Conservation (phyloP, 2,888 invertebrate species). For the Vannuccia rotundouncinata region DNA sequence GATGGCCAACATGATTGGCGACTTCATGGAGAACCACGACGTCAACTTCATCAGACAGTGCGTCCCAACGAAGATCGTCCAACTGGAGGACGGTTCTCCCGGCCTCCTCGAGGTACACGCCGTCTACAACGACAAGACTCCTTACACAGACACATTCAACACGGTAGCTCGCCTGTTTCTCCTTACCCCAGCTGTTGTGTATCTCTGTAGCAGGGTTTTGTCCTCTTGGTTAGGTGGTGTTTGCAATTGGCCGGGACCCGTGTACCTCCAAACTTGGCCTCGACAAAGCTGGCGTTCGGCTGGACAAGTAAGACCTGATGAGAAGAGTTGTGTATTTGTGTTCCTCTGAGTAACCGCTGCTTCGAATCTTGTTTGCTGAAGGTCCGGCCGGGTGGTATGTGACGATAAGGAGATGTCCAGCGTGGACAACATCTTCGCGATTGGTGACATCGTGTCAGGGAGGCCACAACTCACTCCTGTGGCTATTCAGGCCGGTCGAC, state of each 20-base stretch:
- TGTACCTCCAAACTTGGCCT: slow-evolving; percentile 61
- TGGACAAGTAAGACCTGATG: slow-evolving; percentile 54
- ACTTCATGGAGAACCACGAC: slow-evolving; percentile 59
- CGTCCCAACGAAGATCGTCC: slow-evolving; percentile 51
- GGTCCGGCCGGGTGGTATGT: not conserved
- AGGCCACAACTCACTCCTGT: slow-evolving; percentile 85
- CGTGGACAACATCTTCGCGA: slow-evolving; percentile 78
- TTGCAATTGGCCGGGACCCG: slow-evolving; percentile 62
- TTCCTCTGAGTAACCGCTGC: too few species aligned
- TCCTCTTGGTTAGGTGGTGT: slow-evolving; percentile 45
- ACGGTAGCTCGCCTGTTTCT: not conserved
- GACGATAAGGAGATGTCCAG: slow-evolving; percentile 71
- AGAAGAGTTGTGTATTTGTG: too few species aligned
- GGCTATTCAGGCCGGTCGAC: slow-evolving; percentile 67
- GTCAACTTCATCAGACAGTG: slow-evolving; percentile 58
- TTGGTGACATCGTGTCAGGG: slow-evolving; percentile 69
- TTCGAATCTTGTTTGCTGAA: too few species aligned
- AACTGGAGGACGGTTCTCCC: slow-evolving; percentile 39
- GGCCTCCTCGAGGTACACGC: slow-evolving; percentile 14
- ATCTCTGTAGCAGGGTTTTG: not conserved
- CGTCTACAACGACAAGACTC: not conserved
- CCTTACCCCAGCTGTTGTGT: not conserved
- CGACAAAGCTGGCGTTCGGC: slow-evolving; percentile 67
- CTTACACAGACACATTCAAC: not conserved
- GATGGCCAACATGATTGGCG: slow-evolving; percentile 60